Evolutionary conservation across 2,797 vertebrate genomes (phyloP).

Genomic region (Ficedula albicollis): DNA sequence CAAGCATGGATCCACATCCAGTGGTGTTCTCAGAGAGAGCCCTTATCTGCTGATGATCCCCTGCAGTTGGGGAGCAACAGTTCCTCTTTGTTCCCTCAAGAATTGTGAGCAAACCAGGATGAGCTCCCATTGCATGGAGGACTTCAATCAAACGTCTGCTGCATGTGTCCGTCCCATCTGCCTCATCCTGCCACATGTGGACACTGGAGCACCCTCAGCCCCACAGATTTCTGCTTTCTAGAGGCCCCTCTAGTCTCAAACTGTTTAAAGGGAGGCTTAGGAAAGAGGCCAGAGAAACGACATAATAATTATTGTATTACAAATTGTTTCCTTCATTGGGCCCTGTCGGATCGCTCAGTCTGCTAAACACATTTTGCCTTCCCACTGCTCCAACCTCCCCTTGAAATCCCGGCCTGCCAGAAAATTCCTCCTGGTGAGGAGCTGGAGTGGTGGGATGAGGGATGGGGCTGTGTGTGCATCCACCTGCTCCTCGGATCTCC

Average conservation of each 20-base stretch:
- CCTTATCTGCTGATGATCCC: fast-evolving
- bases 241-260: not conserved
- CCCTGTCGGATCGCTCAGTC: slow-evolving; percentile 52
- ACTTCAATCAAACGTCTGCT: not conserved
- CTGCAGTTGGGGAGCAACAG: not conserved
- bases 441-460: not conserved
- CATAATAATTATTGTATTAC: slow-evolving; percentile 66
- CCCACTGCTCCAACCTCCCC: not conserved
- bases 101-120: not conserved
- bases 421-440: not conserved
- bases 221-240: not conserved
- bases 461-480: not conserved
- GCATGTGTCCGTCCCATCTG: fast-evolving
- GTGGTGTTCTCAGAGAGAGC: not conserved
- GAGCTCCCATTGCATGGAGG: not conserved
- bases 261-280: slow-evolving; percentile 47
- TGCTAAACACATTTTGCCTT: slow-evolving; percentile 60
- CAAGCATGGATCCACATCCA: not conserved
- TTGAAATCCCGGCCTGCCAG: not conserved
- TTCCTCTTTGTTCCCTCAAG: not conserved
- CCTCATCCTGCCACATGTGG: fast-evolving
- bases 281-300: slow-evolving; percentile 55
- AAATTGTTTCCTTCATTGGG: slow-evolving; percentile 66
- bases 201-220: not conserved
- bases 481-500: not conserved